Conservation (phyloP, 2,888 invertebrate genomes). For the Trisateles emortualis region DNA sequence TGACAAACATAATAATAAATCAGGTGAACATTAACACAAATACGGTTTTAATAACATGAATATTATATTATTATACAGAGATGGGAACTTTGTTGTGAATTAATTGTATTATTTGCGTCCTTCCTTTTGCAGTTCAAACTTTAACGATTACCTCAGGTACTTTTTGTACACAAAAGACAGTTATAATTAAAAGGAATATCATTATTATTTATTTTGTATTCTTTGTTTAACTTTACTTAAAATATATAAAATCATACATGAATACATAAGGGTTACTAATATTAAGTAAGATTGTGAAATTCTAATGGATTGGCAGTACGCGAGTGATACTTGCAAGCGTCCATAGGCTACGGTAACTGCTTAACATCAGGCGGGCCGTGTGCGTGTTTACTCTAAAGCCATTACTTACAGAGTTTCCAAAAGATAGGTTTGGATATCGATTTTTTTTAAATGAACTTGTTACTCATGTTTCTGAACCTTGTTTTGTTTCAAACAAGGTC, state of each 20-base stretch:
- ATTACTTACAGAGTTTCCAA: too few relatives aligned
- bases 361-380: too few relatives aligned
- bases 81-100: conserved; percentile 13
- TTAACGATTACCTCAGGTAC: conserved; percentile 16
- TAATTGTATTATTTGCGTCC: conserved; percentile 27
- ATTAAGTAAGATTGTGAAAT: too few relatives aligned
- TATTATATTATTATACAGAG: conserved; percentile 11
- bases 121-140: conserved; percentile 22
- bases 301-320: too few relatives aligned
- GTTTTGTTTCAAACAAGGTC: not conserved
- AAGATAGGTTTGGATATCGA: too few relatives aligned
- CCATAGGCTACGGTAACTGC: too few relatives aligned
- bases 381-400: too few relatives aligned
- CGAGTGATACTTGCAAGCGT: too few relatives aligned
- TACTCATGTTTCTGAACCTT: not conserved
- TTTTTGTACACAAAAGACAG: conserved; percentile 23
- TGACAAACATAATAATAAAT: not conserved
- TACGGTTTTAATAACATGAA: conserved; percentile 1
- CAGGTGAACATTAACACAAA: conserved; percentile 1
- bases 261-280: too few relatives aligned
- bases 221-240: conserved; percentile 16
- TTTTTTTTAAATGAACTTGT: too few relatives aligned
- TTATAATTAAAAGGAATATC: conserved; percentile 28
- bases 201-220: conserved; percentile 27
- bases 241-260: conserved; percentile 7